Evolutionary conservation across 2,113 vertebrate species (phyloP).

Genomic region (Ia io): DNA sequence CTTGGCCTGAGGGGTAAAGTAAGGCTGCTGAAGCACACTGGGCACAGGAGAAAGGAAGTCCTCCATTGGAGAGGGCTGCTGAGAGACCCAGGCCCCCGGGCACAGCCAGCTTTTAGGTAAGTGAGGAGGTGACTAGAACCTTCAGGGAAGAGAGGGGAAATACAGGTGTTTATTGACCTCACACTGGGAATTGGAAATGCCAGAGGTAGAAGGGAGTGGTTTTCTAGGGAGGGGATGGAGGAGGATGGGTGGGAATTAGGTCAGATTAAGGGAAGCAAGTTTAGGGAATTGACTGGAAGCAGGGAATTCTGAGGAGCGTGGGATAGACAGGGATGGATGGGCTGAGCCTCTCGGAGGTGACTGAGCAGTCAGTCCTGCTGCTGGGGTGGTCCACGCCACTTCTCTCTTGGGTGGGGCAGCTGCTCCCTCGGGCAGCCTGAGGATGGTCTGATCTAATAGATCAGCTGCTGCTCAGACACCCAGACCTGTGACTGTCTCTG

Average conservation of each 20-base stretch:
- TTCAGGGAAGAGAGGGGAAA: neutral
- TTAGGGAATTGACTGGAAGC: neutral
- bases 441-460: neutral
- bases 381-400: neutral
- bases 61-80: neutral
- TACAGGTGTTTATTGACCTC: neutral
- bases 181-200: neutral
- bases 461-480: neutral
- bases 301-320: neutral
- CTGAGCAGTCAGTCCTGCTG: too few species aligned
- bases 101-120: neutral
- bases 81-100: neutral
- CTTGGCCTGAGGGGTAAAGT: neutral
- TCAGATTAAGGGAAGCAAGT: neutral
- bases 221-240: neutral
- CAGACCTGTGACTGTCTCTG: neutral
- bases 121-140: neutral
- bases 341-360: neutral
- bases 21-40: too few species aligned
- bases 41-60: too few species aligned
- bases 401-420: neutral
- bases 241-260: neutral
- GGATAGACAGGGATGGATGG: neutral
- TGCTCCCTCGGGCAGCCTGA: neutral
- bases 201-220: neutral